Base-by-base conservation (phyloP, 1,140 invertebrate genomes). In the Eubasilissa regina region DNA sequence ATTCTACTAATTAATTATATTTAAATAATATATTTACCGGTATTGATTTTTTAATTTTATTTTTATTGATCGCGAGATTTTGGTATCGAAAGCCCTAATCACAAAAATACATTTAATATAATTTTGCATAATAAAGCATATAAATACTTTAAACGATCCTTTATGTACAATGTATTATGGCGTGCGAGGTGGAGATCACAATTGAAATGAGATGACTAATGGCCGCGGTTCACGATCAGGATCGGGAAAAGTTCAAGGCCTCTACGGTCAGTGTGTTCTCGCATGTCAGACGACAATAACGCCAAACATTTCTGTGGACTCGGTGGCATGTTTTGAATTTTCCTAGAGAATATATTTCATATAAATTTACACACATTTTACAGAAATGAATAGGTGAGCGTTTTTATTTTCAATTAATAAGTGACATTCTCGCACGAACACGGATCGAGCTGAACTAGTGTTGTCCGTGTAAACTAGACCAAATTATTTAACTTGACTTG, bases 341-440 rank as follows among this genome's bases (percentile, higher is more conserved):
- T 68, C 44, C 43, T 43, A 6, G 6, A 48, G 64, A 68, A 48
- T 68, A 68, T 68, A 68, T 68, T 68, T 68, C 44, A 68, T 68
- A 68, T 68, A 68, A 68, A 68, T 68, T 68, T 68, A 68, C 64
- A 21, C 44, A 68, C 43, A 68, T 68, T 68, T 62, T 68, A 17
- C 4, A 45, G 44, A 51, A 68, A 68, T 47, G 35, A 47, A 68
- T 47, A 68, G 64, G 64, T 68, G 64, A 68, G 64, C 64, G 64
- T 68, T 68, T 68, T 68, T 68, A 43, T 68, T 19, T 68, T 68
- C 44, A 68, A 68, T 68, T 68, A 68, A 68, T 68, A 68, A 19
- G 64, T 15, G 64, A 68, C 64, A 68, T 68, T 68, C 64, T 68
- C 64, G 21, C 64, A 68, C 64, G 64, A 19, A 11, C n/a, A 0